Base-by-base conservation (phyloP, 2,888 invertebrate species). In the Heteromyza rotundicornis region DNA sequence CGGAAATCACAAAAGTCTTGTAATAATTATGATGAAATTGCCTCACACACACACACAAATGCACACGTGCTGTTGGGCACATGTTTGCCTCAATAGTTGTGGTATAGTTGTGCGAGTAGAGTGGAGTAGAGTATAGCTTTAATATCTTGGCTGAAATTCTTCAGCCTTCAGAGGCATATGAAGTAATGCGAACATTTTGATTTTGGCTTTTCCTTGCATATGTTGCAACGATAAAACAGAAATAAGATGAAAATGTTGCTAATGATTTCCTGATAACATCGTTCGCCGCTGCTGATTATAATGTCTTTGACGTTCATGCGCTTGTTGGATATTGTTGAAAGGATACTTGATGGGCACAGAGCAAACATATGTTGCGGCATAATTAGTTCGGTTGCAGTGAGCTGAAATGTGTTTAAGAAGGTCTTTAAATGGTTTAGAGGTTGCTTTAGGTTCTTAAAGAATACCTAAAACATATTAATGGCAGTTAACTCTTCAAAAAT, bases 261-360 rank as follows among this genome's bases (percentile, higher is more conserved):
- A 76, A 75, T 75, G 75, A 76, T 73, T 74, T 75, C 75, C 75
- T 75, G 76, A 75, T 76, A 76, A 66, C 67, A 66, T 47, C 47
- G 40, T 40, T 3, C 8, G 14, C n/a, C 14, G 68, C 59, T 65
- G 3, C 10, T 40, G 14, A n/a, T 60, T n/a, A 64, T 16, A 20
- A 22, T 55, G 54, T 22, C 44, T 53, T 24, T 53, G 17, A 27
- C 2, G n/a, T 12, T 40, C 12, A 12, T 8, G 40, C n/a, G 14
- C 12, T 40, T 40, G 8, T n/a, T 40, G n/a, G 51, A 22, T 53
- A 10, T 16, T 53, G 32, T 24, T 3, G 53, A n/a, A 7, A 16
- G 19, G 16, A 35, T 2, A 5, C 1, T 1, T 20, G 56, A 12
- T 44, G 40, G 5, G 19, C 47, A 5, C 19, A 5, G 20, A 47